A percentile compares a stretch with the other conserved stretches of the same genome.
These are phyloP conservation scores for Lypha dubia DNA, from an alignment of 2,888 invertebrate genomes.

Conservation along the genomic window DNA sequence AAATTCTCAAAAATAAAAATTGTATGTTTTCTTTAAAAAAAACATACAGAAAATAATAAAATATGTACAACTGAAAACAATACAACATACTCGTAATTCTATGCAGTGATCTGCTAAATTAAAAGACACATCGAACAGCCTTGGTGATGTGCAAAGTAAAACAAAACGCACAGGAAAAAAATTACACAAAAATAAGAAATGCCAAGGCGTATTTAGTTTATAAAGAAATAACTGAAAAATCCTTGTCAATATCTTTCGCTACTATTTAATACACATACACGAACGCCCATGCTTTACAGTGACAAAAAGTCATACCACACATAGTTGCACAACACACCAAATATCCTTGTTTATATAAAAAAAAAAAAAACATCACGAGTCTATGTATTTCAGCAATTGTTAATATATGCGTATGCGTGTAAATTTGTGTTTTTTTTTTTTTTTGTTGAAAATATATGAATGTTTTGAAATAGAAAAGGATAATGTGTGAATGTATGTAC, in stretches of 20 bases:
- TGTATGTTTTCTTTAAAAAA: too few species aligned
- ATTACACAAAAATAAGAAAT: conserved; percentile 55
- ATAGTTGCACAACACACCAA: conserved; percentile 6
- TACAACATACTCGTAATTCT: too few species aligned
- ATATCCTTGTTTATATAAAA: neutral
- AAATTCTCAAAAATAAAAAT: too few species aligned
- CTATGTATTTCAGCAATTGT: conserved; percentile 21
- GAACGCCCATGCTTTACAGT: neutral
- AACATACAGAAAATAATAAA: too few species aligned
- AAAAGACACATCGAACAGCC: neutral
- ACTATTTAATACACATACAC: conserved; percentile 49
- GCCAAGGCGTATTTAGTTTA: conserved; percentile 67
- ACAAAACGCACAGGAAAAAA: neutral
- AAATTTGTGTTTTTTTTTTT: neutral
- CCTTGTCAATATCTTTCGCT: conserved; percentile 60
- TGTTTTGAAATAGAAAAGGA: conserved; percentile 32
- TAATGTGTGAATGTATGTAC: neutral
- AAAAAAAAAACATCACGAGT: conserved; percentile 1
- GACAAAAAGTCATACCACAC: neutral
- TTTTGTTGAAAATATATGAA: conserved; percentile 49
- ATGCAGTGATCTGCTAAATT: neutral
- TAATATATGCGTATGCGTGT: conserved; percentile 16
- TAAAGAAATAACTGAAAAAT: conserved; percentile 19
- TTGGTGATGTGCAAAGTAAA: neutral
- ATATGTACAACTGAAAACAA: too few species aligned